Conservation (phyloP, 2,113 vertebrate species). For the Lepisosteus osseus region DNA sequence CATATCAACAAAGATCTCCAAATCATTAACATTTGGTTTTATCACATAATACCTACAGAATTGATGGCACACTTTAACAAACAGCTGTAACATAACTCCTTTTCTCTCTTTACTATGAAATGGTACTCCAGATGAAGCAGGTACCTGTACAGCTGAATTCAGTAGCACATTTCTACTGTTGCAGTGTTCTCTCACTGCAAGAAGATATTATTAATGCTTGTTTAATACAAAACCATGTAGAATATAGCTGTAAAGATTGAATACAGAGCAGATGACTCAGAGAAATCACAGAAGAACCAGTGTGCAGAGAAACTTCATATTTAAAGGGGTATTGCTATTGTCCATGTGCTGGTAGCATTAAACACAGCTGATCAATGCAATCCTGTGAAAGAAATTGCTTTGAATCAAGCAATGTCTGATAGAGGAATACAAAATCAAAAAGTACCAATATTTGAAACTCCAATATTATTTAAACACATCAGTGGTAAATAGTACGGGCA, state of each 20-base stretch:
- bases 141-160: constrained; percentile 55
- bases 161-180: constrained; percentile 66
- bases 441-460: too few relatives aligned
- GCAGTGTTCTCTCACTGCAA: constrained; percentile 49
- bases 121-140: constrained; percentile 60
- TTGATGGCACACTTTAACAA: constrained; percentile 69
- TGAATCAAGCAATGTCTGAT: too few relatives aligned
- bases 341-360: too few relatives aligned
- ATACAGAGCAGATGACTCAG: constrained; percentile 61
- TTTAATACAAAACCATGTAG: constrained; percentile 56
- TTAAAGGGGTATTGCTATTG: too few relatives aligned
- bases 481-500: too few relatives aligned
- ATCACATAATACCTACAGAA: constrained; percentile 69
- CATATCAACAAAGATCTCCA: constrained; percentile 40
- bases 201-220: constrained; percentile 39
- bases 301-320: too few relatives aligned
- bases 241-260: constrained; percentile 62
- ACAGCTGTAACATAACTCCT: constrained; percentile 63
- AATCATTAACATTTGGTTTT: constrained; percentile 62
- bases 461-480: too few relatives aligned
- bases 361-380: too few relatives aligned
- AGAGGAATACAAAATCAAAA: too few relatives aligned
- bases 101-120: constrained; percentile 57
- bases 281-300: constrained; percentile 63
- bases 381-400: too few relatives aligned